A percentile compares a stretch with the other conserved stretches of the same genome.
phyloP scores from a whole-genome alignment of 2,113 vertebrate species.

The Hyaena hyaena region DNA sequence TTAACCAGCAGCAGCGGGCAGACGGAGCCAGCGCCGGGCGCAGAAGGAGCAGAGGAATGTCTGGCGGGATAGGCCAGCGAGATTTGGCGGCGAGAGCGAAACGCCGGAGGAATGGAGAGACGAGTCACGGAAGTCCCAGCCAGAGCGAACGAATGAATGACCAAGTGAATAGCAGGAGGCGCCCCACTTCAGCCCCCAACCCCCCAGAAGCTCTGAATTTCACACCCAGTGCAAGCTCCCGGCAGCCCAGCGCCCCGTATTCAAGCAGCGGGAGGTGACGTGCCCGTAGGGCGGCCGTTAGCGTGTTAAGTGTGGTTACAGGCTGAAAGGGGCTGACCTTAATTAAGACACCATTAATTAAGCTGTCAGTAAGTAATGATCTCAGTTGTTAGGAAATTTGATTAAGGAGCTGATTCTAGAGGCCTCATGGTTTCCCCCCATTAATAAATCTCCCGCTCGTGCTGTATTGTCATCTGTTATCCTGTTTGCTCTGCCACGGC shows the following conservation, averaged over 20 bases:
- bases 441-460: background rate
- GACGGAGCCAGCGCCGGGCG: fast-evolving
- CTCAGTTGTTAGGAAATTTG: constrained; percentile 3
- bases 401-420: constrained; percentile 47
- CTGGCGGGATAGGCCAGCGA: background rate
- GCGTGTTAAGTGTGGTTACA: background rate
- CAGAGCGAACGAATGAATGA: background rate
- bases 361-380: constrained; percentile 7
- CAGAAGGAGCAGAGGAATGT: background rate
- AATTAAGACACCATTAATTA: constrained; percentile 78
- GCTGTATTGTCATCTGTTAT: background rate
- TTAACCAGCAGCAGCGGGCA: fast-evolving
- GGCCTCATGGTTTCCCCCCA: background rate
- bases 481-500: too few relatives aligned
- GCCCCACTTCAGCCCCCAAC: background rate
- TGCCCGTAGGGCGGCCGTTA: background rate
- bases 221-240: background rate
- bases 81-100: background rate
- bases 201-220: too few relatives aligned
- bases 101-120: background rate
- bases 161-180: background rate
- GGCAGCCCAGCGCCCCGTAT: background rate
- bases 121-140: background rate
- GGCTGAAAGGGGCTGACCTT: background rate
- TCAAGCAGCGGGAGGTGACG: background rate